phyloP scores from a whole-genome alignment of 2,888 invertebrate genomes.

The Matsumyia berberina region DNA sequence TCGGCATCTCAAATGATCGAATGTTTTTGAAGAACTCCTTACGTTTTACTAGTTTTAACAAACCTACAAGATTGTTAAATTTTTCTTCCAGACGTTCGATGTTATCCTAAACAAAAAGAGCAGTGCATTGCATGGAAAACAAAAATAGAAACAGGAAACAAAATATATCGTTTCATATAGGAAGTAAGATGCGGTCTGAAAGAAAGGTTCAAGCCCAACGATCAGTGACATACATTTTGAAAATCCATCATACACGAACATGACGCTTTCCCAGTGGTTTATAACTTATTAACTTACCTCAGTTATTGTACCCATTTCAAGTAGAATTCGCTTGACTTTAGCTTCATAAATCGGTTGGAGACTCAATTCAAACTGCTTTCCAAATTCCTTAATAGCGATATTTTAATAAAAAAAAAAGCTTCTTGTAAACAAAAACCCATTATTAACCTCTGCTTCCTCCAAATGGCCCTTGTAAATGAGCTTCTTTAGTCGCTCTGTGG shows the following conservation, averaged over 20 bases:
- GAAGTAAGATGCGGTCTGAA: too few relatives aligned
- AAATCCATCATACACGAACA: too few relatives aligned
- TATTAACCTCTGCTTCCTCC: conserved; percentile 83
- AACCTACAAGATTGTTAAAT: conserved; percentile 79
- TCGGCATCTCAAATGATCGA: conserved; percentile 81
- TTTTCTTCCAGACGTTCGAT: conserved; percentile 76
- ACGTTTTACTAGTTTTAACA: conserved; percentile 80
- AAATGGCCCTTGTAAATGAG: conserved; percentile 83
- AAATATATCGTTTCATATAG: too few relatives aligned
- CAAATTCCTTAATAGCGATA: conserved; percentile 80
- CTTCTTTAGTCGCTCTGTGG: conserved; percentile 83
- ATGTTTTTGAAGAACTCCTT: conserved; percentile 82
- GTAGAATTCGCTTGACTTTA: conserved; percentile 81
- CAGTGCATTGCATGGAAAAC: too few relatives aligned
- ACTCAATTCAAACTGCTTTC: conserved; percentile 82
- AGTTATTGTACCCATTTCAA: conserved; percentile 79
- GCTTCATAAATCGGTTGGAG: conserved; percentile 83
- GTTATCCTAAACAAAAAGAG: conserved; percentile 74
- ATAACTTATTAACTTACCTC: conserved; percentile 74
- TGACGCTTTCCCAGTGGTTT: not conserved
- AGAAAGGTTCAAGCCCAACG: too few relatives aligned
- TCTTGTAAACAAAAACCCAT: not conserved
- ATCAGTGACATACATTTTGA: too few relatives aligned
- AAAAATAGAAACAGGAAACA: too few relatives aligned
- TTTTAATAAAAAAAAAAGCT: conserved; percentile 1